A percentile compares a stretch with the other conserved stretches of the same genome.
These are phyloP conservation scores for Equus przewalskii DNA, from an alignment of 2,113 vertebrate species.

Conservation along the genomic window DNA sequence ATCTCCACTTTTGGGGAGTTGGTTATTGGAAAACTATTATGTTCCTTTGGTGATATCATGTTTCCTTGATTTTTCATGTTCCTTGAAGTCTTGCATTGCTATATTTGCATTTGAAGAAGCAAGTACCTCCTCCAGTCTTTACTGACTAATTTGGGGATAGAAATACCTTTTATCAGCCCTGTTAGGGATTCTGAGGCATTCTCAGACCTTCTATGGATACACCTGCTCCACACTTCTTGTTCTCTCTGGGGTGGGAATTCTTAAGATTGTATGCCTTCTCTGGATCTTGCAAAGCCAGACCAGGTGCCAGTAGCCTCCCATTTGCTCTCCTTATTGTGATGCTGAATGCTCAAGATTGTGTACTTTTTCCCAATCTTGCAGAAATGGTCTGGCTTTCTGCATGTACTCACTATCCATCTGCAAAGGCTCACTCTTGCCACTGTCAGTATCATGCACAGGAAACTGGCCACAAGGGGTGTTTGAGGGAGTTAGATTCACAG, in stretches of 20 bases:
- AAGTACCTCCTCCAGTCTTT: not conserved
- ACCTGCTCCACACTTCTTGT: not conserved
- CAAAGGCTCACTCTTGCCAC: not conserved
- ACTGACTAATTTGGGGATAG: too few relatives aligned
- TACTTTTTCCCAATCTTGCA: not conserved
- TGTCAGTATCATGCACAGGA: not conserved
- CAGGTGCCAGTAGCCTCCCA: too few relatives aligned
- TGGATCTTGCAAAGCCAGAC: not conserved
- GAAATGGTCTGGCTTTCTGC: not conserved
- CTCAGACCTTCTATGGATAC: not conserved
- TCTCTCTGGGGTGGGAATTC: too few relatives aligned
- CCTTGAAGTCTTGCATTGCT: not conserved
- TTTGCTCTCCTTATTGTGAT: accelerated
- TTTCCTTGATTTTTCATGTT: not conserved
- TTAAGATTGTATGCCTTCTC: too few relatives aligned
- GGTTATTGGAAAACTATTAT: not conserved
- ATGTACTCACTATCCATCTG: not conserved
- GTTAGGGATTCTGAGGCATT: not conserved
- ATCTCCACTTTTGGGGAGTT: not conserved
- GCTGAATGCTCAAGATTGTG: not conserved
- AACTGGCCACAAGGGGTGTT: not conserved
- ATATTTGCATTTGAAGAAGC: not conserved
- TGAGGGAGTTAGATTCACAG: not conserved
- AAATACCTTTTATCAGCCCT: not conserved
- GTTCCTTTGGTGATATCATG: not conserved